Base-by-base conservation (phyloP, 2,888 invertebrate species). In the Cheilosia urbana region DNA sequence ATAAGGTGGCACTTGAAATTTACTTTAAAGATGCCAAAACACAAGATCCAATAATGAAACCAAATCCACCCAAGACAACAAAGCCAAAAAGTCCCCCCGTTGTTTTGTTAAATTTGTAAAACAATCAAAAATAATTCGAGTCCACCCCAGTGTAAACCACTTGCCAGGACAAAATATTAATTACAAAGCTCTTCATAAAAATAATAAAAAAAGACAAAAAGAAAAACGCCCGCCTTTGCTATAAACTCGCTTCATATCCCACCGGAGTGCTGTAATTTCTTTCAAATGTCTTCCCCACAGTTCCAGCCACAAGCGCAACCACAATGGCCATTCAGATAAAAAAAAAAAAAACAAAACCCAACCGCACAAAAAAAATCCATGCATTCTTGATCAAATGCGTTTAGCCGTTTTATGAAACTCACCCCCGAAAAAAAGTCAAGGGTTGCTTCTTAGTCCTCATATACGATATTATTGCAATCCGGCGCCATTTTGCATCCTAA, bases 301-400 rank as follows among this genome's bases (percentile, higher is more conserved):
- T 47, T 5, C 17, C 19, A 7, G 9, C 17, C 9, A 4, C 17
- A 47, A 47, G 19, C 45, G 7, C 45, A 47, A 47, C 47, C 45
- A n/a, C 45, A 5, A 17, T 45, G n/a, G 47, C 6, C 7, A 47
- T 47, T 47, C 19, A 47, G 3, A 17, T 47, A 17, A 17, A 7
- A 47, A 47, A 11, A 37, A 69, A 45, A 15, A 11, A 2, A 19
- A n/a, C 17, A 4, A 45, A 47, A 6, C 17, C 45, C 55, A 55
- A 55, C 21, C 51, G 47, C 42, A 63, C 24, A 51, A 6, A 27
- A 40, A 55, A 58, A 72, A 34, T 58, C 58, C 72, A 79, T 79
- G 45, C 65, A 79, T 79, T 79, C 58, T 30, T 79, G 65, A 78
- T 78, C 72, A 79, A 79, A 72, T 72, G 34, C 49, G 60, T 17